Evolutionary conservation across 2,113 vertebrate genomes (phyloP).

Genomic region (Nettapus auritus): DNA sequence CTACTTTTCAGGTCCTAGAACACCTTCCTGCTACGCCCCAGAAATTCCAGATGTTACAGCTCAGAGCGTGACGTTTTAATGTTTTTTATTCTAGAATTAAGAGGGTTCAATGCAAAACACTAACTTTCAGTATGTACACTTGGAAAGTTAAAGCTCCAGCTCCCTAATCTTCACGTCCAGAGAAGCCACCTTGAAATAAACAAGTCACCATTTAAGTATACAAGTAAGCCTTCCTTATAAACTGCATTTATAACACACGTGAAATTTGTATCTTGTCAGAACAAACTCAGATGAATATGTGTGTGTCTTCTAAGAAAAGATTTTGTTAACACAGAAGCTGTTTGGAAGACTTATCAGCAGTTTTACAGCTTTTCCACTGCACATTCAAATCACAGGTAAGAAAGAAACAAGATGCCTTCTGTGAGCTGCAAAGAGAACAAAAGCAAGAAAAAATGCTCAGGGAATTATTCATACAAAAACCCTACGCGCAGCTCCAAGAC

Average conservation of each 20-base stretch:
- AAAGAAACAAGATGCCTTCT: background rate
- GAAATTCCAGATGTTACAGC: background rate
- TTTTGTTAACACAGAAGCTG: background rate
- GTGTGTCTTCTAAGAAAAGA: background rate
- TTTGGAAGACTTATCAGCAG: background rate
- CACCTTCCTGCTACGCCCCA: fast-evolving
- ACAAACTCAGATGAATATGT: background rate
- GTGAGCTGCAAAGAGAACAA: background rate
- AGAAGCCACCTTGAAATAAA: background rate
- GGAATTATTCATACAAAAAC: background rate
- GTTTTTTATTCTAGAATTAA: background rate
- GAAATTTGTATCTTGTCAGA: background rate
- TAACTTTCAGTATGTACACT: background rate
- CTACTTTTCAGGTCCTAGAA: background rate
- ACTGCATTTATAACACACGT: background rate
- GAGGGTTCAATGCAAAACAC: background rate
- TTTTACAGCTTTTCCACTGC: background rate
- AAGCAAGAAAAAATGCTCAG: background rate
- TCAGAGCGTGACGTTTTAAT: background rate
- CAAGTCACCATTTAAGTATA: background rate
- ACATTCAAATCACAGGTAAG: background rate
- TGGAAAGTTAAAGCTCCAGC: background rate
- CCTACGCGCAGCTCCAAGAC: background rate
- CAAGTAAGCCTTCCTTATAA: background rate
- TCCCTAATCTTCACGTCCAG: background rate